Percentiles rank a stretch among this genome's conserved stretches.
Conservation (phyloP, 2,113 vertebrate genomes). For the Eidolon helvum region DNA sequence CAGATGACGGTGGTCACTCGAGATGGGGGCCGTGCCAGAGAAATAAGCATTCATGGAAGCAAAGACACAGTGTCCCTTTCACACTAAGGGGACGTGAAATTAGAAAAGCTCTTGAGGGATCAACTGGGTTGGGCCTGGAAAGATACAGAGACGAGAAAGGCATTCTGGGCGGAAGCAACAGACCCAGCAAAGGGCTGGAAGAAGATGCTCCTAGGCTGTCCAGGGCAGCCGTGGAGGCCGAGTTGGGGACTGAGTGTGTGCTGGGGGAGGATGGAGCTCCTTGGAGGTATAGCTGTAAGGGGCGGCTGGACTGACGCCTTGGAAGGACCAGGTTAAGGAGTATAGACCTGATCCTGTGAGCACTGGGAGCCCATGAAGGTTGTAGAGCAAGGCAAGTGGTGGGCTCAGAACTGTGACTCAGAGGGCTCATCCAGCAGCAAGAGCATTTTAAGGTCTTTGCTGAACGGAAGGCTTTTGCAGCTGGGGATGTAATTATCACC, state of each 20-base stretch:
- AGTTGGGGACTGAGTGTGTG: neutral
- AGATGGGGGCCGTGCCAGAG: fast-evolving
- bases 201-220: neutral
- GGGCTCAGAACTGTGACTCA: neutral
- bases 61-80: neutral
- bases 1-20: neutral
- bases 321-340: neutral
- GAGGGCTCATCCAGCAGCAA: neutral
- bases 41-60: neutral
- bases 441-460: neutral
- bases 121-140: neutral
- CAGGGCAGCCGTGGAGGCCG: neutral
- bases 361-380: neutral
- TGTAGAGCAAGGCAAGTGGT: neutral
- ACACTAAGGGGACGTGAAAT: fast-evolving
- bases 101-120: neutral
- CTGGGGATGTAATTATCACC: fast-evolving
- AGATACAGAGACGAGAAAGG: neutral
- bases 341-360: neutral
- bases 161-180: neutral
- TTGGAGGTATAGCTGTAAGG: fast-evolving
- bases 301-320: neutral
- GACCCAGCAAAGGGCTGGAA: fast-evolving
- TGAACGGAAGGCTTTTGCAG: neutral
- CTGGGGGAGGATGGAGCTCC: neutral